Evolutionary conservation across 1,140 invertebrate species (phyloP).

Genomic region (Subanguina moxae): DNA sequence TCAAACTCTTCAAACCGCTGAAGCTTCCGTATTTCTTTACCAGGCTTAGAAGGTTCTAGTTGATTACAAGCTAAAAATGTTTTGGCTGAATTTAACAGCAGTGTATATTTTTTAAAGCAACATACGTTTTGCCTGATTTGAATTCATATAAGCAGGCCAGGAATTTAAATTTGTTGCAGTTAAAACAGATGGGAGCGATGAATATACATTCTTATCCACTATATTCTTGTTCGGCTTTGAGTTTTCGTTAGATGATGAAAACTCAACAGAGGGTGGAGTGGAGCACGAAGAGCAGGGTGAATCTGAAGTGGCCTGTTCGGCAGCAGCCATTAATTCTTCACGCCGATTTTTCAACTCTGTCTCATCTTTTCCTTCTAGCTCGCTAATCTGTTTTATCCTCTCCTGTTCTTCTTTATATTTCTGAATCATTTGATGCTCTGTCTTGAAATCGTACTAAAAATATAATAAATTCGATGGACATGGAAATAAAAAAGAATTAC

Average conservation of each 20-base stretch:
- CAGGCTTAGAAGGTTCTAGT: background rate
- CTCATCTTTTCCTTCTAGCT: background rate
- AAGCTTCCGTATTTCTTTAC: conserved; percentile 7
- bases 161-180: too few species aligned
- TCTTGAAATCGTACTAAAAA: conserved; percentile 43
- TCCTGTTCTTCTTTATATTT: conserved; percentile 31
- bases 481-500: conserved; percentile 7
- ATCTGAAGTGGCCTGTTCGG: background rate
- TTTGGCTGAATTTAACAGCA: too few species aligned
- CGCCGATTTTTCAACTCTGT: background rate
- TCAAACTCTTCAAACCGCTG: conserved; percentile 50
- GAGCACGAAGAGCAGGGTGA: background rate
- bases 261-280: background rate
- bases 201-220: too few species aligned
- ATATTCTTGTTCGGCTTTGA: background rate
- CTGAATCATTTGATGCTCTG: conserved; percentile 32
- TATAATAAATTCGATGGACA: background rate
- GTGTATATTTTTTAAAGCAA: too few species aligned
- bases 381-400: background rate
- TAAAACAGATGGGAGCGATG: too few species aligned
- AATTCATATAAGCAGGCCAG: too few species aligned
- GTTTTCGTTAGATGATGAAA: background rate
- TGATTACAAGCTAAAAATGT: too few species aligned
- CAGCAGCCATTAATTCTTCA: background rate
- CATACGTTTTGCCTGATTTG: too few species aligned